These are phyloP conservation scores for Scaptomyza hsui DNA, from an alignment of 1,140 invertebrate species.

Conservation along the genomic window DNA sequence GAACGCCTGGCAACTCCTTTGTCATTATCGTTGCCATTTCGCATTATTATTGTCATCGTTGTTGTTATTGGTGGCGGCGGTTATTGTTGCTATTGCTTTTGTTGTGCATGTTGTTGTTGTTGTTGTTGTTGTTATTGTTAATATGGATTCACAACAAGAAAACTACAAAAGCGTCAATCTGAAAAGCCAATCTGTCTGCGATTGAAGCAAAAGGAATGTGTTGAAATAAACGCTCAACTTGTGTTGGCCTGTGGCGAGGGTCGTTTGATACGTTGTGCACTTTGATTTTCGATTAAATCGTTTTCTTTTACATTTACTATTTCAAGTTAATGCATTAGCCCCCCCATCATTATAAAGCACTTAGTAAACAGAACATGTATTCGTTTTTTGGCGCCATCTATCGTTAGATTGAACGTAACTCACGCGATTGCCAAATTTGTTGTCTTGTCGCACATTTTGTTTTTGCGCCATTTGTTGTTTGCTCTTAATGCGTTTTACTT, in stretches of 20 bases:
- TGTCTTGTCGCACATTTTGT: constrained; percentile 1
- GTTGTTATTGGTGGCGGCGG: constrained; percentile 21
- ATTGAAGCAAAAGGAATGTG: constrained; percentile 13
- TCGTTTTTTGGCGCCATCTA: constrained; percentile 7
- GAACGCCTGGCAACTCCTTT: constrained; percentile 29
- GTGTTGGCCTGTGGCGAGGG: constrained; percentile 35
- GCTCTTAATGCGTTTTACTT: constrained; percentile 24
- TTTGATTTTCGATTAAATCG: background rate
- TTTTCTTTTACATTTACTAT: background rate
- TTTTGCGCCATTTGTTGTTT: constrained; percentile 11
- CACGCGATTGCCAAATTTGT: constrained; percentile 49
- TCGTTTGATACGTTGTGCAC: background rate
- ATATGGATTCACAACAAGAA: constrained; percentile 24
- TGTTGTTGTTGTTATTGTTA: constrained; percentile 16
- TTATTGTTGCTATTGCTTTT: constrained; percentile 7
- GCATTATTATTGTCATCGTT: constrained; percentile 47
- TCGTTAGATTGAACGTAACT: background rate
- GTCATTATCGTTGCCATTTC: constrained; percentile 58
- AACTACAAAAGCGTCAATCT: constrained; percentile 42
- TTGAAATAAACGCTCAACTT: constrained; percentile 15
- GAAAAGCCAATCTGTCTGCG: constrained; percentile 49
- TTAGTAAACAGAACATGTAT: background rate
- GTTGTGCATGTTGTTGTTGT: constrained; percentile 13
- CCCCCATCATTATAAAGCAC: background rate
- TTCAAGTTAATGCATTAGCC: background rate